Conservation (phyloP, 2,888 invertebrate genomes). For the Pollenia angustigena region DNA sequence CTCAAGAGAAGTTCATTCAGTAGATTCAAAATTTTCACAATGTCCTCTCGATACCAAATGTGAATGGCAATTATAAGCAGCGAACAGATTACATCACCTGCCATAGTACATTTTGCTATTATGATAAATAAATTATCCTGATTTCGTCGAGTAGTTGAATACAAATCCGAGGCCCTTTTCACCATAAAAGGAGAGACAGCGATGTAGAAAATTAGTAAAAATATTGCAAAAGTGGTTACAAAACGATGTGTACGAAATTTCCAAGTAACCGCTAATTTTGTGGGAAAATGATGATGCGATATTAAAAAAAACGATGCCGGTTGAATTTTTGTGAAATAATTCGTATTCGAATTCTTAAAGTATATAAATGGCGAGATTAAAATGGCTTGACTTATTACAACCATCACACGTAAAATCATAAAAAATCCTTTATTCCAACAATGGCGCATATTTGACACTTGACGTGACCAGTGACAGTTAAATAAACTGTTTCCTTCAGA, state of each 20-base stretch:
- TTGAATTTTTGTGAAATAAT: too few relatives aligned
- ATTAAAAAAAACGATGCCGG: too few relatives aligned
- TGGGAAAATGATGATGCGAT: not conserved
- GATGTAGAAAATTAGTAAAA: conserved; percentile 19
- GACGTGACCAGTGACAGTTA: conserved; percentile 58
- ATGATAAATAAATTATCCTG: conserved; percentile 61
- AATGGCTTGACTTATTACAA: conserved; percentile 77
- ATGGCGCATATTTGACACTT: conserved; percentile 72
- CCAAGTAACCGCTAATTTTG: conserved; percentile 1
- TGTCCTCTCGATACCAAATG: conserved; percentile 53
- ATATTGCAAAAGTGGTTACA: conserved; percentile 36
- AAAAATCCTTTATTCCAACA: conserved; percentile 74
- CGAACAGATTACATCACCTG: conserved; percentile 49
- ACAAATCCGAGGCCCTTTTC: conserved; percentile 34
- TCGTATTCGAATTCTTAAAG: conserved; percentile 14
- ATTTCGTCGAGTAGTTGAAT: conserved; percentile 2
- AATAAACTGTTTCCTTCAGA: conserved; percentile 21
- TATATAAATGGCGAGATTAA: conserved; percentile 76
- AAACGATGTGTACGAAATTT: conserved; percentile 57
- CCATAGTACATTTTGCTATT: conserved; percentile 64
- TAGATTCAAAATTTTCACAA: conserved; percentile 63
- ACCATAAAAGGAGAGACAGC: conserved; percentile 37
- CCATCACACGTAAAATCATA: conserved; percentile 74
- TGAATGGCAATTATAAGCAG: conserved; percentile 67
- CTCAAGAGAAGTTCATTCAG: conserved; percentile 34